phyloP scores from a whole-genome alignment of 2,888 invertebrate species.

The Drosophila eohydei region DNA sequence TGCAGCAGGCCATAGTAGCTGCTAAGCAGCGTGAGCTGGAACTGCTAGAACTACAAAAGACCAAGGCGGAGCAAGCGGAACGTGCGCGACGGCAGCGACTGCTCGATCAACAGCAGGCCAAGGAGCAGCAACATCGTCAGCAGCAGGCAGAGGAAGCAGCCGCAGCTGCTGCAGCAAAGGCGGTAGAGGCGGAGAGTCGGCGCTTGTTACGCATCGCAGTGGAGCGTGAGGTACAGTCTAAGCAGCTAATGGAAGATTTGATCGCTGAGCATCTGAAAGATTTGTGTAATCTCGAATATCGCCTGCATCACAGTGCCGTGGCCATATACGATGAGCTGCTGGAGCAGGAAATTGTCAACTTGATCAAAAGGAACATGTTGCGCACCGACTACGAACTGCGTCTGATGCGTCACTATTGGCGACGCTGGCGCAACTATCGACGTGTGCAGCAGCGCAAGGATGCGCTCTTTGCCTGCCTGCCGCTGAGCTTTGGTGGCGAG shows the following conservation, averaged over 20 bases:
- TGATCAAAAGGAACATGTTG: constrained; percentile 12
- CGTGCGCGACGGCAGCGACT: constrained; percentile 29
- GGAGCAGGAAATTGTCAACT: neutral
- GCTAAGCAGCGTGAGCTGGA: constrained; percentile 58
- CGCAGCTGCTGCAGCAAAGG: constrained; percentile 3
- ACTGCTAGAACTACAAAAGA: constrained; percentile 43
- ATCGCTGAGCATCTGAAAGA: constrained; percentile 14
- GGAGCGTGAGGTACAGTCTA: neutral
- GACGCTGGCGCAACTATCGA: constrained; percentile 85
- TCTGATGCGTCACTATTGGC: constrained; percentile 84
- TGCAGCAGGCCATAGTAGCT: constrained; percentile 52
- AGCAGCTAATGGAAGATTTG: constrained; percentile 1
- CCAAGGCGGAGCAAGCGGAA: constrained; percentile 46
- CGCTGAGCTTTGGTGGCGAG: constrained; percentile 86
- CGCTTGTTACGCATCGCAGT: neutral
- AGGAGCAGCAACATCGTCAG: constrained; percentile 13
- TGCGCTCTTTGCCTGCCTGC: constrained; percentile 86
- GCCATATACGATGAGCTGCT: constrained; percentile 27
- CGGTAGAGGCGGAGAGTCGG: neutral
- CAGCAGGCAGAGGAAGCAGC: neutral
- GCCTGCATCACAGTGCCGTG: constrained; percentile 6
- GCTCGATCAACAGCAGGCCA: constrained; percentile 10
- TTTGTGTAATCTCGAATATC: constrained; percentile 29
- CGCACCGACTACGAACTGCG: constrained; percentile 71
- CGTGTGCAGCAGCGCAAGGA: constrained; percentile 85